Evolutionary conservation across 2,113 vertebrate species (phyloP), one percentile per base, ranked within the genome.

Genomic region (Mionectes macconnelli): DNA sequence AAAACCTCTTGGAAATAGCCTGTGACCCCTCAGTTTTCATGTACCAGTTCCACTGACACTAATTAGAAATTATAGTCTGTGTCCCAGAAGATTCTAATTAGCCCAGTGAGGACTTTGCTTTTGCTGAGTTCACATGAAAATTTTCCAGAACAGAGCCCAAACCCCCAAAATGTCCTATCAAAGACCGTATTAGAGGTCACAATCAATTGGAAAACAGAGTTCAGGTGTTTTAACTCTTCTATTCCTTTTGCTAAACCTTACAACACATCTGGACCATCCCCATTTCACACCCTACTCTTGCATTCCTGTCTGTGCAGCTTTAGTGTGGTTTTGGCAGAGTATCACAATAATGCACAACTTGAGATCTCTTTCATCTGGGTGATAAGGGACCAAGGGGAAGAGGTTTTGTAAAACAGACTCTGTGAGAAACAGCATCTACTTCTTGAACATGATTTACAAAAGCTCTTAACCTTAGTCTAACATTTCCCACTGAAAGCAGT

Each of bases 11-110:
- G 53, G 50, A 96, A 87, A 78, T 60, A 85, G 50, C 57, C 45
- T 85, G 20, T 78, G 73, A 94, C 85, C 90, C 85, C 90, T 88
- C 40, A 13, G 37, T 44, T 92, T 85, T 89, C 64, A 72, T 72
- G 56, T 82, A 72, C n/a, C n/a, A 87, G 47, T 87, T 97, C 72
- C 79, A 78, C 33, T 80, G 83, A 89, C 42, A 62, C 60, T 90
- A 94, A 87, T 81, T 87, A 94, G 56, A 57, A 88, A 87, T 84
- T 84, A 78, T 10, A 69, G 45, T 33, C 68, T 90, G 7, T 63
- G 33, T 85, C 79, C 72, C 88, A 47, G 23, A 67, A 75, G 75
- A 78, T 37, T 84, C 35, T 67, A 8, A 62, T 80, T 82, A 90
- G 42, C 50, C 33, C 67, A 77, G 14, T 28, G 37, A 94, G 35